Conservation (phyloP, 2,797 vertebrate genomes). For the Mormyrops attenuatus region DNA sequence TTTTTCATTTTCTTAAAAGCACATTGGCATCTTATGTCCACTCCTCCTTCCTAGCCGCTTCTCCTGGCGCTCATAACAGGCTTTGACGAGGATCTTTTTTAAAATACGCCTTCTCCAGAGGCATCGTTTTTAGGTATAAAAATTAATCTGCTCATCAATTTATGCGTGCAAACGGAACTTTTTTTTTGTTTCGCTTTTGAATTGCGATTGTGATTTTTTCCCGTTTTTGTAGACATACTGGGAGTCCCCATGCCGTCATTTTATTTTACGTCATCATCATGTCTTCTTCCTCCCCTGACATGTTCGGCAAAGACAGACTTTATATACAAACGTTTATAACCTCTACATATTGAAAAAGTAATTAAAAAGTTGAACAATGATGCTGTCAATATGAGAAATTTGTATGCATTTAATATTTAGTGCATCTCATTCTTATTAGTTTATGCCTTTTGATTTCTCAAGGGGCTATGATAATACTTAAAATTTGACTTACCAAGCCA, state of each 20-base stretch:
- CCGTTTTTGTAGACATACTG: neutral
- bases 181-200: neutral
- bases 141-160: neutral
- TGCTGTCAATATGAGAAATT: neutral
- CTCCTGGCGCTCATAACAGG: neutral
- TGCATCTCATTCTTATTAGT: neutral
- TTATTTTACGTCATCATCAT: neutral
- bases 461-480: neutral
- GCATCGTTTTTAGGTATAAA: neutral
- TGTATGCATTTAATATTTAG: neutral
- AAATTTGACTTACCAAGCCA: neutral
- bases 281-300: neutral
- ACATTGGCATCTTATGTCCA: neutral
- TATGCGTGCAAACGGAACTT: neutral
- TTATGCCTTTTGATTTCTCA: neutral
- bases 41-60: neutral
- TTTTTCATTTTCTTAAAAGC: constrained; percentile 22
- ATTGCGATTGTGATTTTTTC: neutral
- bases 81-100: neutral
- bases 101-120: neutral
- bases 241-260: neutral
- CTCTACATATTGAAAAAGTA: neutral
- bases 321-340: neutral
- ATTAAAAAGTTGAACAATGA: neutral
- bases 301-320: neutral